Conservation (phyloP, 2,888 invertebrate genomes). For the Andricus quercusramuli region DNA sequence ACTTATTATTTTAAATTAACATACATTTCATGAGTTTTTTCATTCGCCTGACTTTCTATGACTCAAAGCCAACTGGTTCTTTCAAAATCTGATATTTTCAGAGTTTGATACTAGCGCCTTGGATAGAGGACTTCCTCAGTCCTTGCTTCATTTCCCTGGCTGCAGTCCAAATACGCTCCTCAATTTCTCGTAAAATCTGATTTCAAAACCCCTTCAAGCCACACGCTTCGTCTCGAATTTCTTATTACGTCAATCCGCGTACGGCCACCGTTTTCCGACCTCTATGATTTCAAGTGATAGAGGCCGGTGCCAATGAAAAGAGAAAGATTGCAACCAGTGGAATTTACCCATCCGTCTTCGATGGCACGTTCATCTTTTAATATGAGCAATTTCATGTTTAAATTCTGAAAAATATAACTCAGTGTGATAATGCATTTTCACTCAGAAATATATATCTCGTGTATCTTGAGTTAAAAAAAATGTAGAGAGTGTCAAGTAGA, state of each 20-base stretch:
- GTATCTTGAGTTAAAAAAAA: background rate
- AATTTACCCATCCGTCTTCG: background rate
- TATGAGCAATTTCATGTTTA: background rate
- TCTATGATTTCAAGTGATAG: slow-evolving; percentile 7
- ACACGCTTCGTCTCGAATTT: slow-evolving; percentile 35
- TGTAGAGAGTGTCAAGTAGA: background rate
- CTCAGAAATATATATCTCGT: background rate
- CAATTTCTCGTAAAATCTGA: slow-evolving; percentile 63
- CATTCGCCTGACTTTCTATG: background rate
- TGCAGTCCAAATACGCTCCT: slow-evolving; percentile 59
- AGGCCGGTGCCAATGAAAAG: slow-evolving; percentile 5
- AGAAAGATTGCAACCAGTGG: background rate
- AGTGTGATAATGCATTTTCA: background rate
- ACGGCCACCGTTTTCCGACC: background rate
- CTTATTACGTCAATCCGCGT: slow-evolving; percentile 16
- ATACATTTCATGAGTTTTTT: no score
- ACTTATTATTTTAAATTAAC: no score
- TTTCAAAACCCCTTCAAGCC: slow-evolving; percentile 48
- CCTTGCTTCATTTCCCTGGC: slow-evolving; percentile 51
- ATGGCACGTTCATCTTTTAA: background rate
- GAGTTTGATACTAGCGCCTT: background rate
- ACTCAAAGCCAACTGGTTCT: background rate
- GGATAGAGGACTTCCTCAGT: background rate
- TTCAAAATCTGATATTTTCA: background rate
- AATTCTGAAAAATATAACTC: background rate